Percentiles rank a stretch among this genome's conserved stretches.
Evolutionary conservation across 2,888 invertebrate genomes (phyloP).

Genomic region (Therioaphis trifolii): DNA sequence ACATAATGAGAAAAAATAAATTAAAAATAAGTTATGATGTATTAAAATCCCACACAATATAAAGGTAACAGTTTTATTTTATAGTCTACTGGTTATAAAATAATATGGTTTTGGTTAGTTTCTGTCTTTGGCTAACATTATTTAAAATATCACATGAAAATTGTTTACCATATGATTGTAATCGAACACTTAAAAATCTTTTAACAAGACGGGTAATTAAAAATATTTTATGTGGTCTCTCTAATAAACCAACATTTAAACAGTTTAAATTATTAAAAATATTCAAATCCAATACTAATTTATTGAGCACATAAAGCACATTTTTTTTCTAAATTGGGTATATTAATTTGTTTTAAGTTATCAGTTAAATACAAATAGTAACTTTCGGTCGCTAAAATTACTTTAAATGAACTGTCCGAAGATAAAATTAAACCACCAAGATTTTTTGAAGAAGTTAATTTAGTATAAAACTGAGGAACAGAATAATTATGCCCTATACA

Average conservation of each 20-base stretch:
- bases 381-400: not conserved
- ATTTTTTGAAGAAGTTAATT: conserved; percentile 14
- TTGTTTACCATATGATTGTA: conserved; percentile 6
- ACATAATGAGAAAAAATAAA: no score
- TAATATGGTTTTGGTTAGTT: conserved; percentile 14
- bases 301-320: conserved; percentile 5
- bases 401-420: not conserved
- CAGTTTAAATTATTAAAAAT: no score
- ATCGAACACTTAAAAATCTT: conserved; percentile 4
- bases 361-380: conserved; percentile 16
- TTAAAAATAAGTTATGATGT: no score
- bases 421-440: conserved; percentile 10
- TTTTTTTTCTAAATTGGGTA: conserved; percentile 7
- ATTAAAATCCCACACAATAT: no score
- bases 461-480: not conserved
- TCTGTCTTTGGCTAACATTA: not conserved
- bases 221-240: not conserved
- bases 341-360: not conserved
- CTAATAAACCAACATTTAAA: no score
- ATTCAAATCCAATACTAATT: not conserved
- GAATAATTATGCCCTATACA: conserved; percentile 1
- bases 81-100: conserved; percentile 4
- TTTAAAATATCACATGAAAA: conserved; percentile 4
- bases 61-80: no score
- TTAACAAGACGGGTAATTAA: conserved; percentile 1